A percentile compares a stretch with the other conserved stretches of the same genome.
phyloP scores from a whole-genome alignment of 1,140 invertebrate species.

The Drosophila pallidifrons region DNA sequence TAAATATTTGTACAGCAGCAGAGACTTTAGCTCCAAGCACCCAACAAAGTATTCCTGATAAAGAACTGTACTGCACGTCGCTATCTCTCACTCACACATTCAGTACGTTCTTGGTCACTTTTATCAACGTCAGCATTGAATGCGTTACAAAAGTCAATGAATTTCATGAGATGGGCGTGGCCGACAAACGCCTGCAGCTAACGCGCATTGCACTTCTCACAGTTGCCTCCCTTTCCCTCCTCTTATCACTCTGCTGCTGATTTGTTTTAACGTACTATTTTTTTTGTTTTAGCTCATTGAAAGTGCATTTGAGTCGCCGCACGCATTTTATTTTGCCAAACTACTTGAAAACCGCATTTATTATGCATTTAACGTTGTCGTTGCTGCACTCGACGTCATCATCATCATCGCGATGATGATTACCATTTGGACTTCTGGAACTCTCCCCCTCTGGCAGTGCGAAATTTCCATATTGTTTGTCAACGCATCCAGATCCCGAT shows the following conservation, averaged over 20 bases:
- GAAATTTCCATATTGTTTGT: slow-evolving; percentile 81
- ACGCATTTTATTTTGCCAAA: slow-evolving; percentile 74
- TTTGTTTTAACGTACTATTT: slow-evolving; percentile 25
- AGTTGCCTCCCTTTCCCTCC: slow-evolving; percentile 3
- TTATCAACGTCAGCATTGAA: slow-evolving; percentile 20
- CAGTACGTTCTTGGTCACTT: not conserved
- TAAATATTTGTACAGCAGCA: slow-evolving; percentile 77
- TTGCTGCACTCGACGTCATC: slow-evolving; percentile 11
- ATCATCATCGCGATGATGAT: slow-evolving; percentile 25
- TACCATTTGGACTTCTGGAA: slow-evolving; percentile 53
- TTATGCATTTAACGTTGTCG: slow-evolving; percentile 80
- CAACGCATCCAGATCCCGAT: slow-evolving; percentile 60
- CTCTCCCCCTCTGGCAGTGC: not conserved
- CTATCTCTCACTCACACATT: slow-evolving; percentile 13
- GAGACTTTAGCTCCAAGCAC: slow-evolving; percentile 25
- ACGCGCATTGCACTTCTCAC: slow-evolving; percentile 32
- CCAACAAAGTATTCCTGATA: slow-evolving; percentile 63
- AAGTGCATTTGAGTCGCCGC: slow-evolving; percentile 72
- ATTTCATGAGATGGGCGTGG: slow-evolving; percentile 43
- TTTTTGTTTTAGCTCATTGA: slow-evolving; percentile 75
- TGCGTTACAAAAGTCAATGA: slow-evolving; percentile 65
- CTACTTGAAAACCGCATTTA: slow-evolving; percentile 73
- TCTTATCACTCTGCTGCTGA: slow-evolving; percentile 16
- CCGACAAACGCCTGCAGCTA: slow-evolving; percentile 15
- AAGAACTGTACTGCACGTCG: slow-evolving; percentile 59